phyloP scores from a whole-genome alignment of 2,113 vertebrate genomes.

The Podarcis raffonei region DNA sequence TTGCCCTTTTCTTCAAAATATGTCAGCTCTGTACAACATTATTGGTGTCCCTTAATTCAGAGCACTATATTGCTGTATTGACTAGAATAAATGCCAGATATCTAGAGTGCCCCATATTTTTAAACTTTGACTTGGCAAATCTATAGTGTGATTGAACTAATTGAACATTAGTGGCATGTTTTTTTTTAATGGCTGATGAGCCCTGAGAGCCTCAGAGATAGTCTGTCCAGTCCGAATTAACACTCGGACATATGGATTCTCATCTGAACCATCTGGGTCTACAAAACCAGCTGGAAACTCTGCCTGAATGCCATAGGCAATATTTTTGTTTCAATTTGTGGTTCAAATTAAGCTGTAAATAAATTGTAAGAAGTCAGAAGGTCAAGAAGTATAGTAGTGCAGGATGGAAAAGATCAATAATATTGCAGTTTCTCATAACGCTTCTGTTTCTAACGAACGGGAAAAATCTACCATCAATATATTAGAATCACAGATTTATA shows the following conservation, averaged over 20 bases:
- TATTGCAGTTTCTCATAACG: slow-evolving; percentile 28
- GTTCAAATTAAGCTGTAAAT: slow-evolving; percentile 35
- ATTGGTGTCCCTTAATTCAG: background rate
- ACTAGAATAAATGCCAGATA: slow-evolving; percentile 5
- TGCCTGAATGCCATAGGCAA: background rate
- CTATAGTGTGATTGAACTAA: slow-evolving; percentile 28
- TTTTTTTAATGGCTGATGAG: slow-evolving; percentile 34
- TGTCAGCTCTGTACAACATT: background rate
- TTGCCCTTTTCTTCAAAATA: background rate
- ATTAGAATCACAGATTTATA: slow-evolving; percentile 12
- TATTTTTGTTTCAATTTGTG: slow-evolving; percentile 24
- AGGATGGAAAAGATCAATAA: slow-evolving; percentile 18
- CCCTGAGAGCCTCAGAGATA: background rate
- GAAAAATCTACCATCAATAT: background rate
- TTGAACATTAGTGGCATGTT: background rate
- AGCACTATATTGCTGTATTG: background rate
- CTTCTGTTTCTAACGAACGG: background rate
- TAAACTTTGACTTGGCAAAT: slow-evolving; percentile 18
- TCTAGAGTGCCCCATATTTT: background rate
- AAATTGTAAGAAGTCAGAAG: slow-evolving; percentile 26
- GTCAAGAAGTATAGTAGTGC: background rate
- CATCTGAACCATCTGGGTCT: slow-evolving; percentile 5
- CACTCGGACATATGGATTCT: slow-evolving; percentile 30
- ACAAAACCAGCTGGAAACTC: background rate
- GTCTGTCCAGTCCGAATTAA: slow-evolving; percentile 14